These are phyloP conservation scores for Himalopsyche tibetana DNA, from an alignment of 2,888 invertebrate genomes.

Conservation along the genomic window DNA sequence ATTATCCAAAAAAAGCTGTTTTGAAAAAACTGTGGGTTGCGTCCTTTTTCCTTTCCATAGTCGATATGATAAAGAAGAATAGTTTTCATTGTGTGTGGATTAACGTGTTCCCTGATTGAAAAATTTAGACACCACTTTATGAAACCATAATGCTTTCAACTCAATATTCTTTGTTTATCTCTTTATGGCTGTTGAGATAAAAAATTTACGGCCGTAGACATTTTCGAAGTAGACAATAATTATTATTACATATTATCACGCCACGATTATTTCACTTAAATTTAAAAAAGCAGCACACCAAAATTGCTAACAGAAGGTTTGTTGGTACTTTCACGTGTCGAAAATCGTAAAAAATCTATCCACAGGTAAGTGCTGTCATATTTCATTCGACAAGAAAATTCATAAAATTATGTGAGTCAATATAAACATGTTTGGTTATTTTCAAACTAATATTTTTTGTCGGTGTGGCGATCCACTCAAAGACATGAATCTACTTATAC, in stretches of 20 bases:
- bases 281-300: neutral
- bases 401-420: slow-evolving; percentile 20
- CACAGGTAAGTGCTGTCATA: neutral
- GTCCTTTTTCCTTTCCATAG: too few species aligned
- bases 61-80: too few species aligned
- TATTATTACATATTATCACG: slow-evolving; percentile 10
- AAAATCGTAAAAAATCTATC: neutral
- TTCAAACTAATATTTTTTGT: neutral
- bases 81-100: too few species aligned
- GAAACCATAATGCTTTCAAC: neutral
- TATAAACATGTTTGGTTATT: neutral
- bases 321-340: neutral
- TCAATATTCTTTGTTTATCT: neutral
- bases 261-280: neutral
- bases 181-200: slow-evolving; percentile 4
- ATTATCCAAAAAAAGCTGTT: too few species aligned
- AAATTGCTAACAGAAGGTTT: neutral
- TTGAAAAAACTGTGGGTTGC: too few species aligned
- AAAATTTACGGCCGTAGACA: neutral
- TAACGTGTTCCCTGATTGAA: too few species aligned
- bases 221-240: neutral
- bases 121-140: too few species aligned
- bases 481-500: neutral
- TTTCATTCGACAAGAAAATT: neutral
- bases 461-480: slow-evolving; percentile 7